Base-by-base conservation (phyloP, 2,888 invertebrate genomes). In the Spicauda simplicius region DNA sequence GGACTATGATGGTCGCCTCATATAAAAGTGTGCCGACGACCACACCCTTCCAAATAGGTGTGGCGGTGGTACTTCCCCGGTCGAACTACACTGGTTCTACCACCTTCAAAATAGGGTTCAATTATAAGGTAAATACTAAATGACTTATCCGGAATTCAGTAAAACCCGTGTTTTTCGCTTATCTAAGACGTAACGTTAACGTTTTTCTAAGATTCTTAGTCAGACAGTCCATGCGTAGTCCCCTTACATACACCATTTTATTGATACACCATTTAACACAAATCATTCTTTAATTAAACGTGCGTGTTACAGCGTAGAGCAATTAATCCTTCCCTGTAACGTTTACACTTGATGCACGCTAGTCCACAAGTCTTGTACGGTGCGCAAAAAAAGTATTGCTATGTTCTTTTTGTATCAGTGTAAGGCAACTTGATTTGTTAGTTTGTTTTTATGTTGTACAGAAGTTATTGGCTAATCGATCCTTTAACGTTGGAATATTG, bases 221-320 rank as follows among this genome's bases (percentile, higher is more conserved):
- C 5, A 2, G 60, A 66, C 60, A 55, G 60, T 66, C 11, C 14
- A 11, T 58, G 58, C 8, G 20, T 25, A 58, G 25, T 2, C 12
- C 0, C 18, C 64, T 25, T 64, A 50, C n/a, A 45, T n/a, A 41
- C n/a, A 8, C 54, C 74, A 73, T 78, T 77, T 77, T 80, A 83
- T 82, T 80, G 81, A 79, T 80, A 77, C 76, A 76, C 76, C 76
- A 77, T 79, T 80, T 77, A 80, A 78, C 82, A 81, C 80, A 85
- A 84, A 84, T 84, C 83, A 83, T 78, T 79, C 76, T 79, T 80
- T 81, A 83, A 83, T 82, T 78, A 79, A 78, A 77, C 76, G 76
- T 79, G 80, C 82, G 80, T 80, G 82, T 75, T 70, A 76, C 58
- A 76, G 73, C 75, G 76, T 71, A 74, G 71, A 72, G 75, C 79